Evolutionary conservation across 2,888 invertebrate genomes (phyloP).

Genomic region (Drosophila affinis): DNA sequence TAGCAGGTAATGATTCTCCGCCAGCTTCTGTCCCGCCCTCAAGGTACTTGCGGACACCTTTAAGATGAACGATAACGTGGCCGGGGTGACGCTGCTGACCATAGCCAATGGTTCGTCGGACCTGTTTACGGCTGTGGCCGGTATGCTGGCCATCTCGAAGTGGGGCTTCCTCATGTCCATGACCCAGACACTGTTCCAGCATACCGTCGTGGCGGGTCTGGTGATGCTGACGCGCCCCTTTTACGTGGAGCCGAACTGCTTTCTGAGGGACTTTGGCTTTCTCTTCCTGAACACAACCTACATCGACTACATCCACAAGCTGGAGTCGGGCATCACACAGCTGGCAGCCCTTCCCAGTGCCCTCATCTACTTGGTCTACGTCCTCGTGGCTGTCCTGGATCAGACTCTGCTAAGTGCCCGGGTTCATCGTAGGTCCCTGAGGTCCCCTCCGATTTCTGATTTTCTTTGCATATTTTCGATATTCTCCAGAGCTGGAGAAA

Average conservation of each 20-base stretch:
- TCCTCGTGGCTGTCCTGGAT: constrained; percentile 29
- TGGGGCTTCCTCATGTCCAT: constrained; percentile 83
- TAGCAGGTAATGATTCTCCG: too few species aligned
- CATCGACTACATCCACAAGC: constrained; percentile 31
- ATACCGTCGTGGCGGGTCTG: constrained; percentile 86
- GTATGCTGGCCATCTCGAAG: constrained; percentile 81
- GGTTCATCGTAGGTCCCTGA: constrained; percentile 10
- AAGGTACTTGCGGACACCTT: constrained; percentile 84
- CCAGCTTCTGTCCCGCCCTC: constrained; percentile 84
- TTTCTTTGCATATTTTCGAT: neutral
- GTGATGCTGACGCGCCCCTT: constrained; percentile 86
- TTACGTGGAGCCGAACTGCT: constrained; percentile 59
- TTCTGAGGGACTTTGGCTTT: constrained; percentile 59
- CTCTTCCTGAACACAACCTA: constrained; percentile 29
- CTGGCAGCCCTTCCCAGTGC: neutral
- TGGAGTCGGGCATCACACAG: constrained; percentile 1
- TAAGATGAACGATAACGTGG: constrained; percentile 85
- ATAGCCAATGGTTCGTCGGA: constrained; percentile 90
- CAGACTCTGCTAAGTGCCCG: constrained; percentile 16
- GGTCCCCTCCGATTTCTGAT: neutral
- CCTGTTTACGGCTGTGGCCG: constrained; percentile 86
- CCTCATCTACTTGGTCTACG: constrained; percentile 19
- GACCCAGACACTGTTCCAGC: constrained; percentile 87
- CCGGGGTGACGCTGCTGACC: constrained; percentile 88
- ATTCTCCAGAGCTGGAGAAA: neutral